Evolutionary conservation across 2,113 vertebrate species (phyloP).

Genomic region (Corythaeola cristata): DNA sequence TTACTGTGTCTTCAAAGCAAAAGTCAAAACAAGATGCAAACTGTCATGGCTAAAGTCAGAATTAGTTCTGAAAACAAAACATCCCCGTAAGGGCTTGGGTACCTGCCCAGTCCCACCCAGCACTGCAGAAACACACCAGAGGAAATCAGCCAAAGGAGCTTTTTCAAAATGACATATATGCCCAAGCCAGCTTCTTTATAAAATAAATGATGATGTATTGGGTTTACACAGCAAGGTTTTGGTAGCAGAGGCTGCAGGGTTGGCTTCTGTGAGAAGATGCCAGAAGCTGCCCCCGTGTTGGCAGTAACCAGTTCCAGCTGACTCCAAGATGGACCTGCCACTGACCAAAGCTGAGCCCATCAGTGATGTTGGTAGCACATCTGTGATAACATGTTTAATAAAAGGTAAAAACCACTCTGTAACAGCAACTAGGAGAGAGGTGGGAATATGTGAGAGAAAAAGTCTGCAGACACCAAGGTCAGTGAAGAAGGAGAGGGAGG

Average conservation of each 20-base stretch:
- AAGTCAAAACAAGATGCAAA: neutral
- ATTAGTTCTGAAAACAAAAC: neutral
- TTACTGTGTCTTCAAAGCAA: neutral
- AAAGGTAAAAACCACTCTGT: neutral
- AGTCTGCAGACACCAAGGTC: neutral
- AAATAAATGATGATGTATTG: neutral
- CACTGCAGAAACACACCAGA: neutral
- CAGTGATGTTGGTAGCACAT: accelerated
- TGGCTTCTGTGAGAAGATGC: neutral
- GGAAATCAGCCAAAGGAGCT: neutral
- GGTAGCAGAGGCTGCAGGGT: neutral
- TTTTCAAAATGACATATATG: neutral
- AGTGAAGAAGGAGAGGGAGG: too few relatives aligned
- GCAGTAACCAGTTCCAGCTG: neutral
- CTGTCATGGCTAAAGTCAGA: neutral
- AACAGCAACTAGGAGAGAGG: neutral
- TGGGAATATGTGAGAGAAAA: neutral
- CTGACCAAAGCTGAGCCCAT: neutral
- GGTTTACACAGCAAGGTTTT: neutral
- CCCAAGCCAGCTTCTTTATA: neutral
- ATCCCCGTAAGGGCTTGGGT: neutral
- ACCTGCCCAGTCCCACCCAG: neutral
- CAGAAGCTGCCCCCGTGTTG: neutral
- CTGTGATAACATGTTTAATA: neutral
- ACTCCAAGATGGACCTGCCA: accelerated